Conservation (phyloP, 2,113 vertebrate genomes). For the Bujurquina vittata region DNA sequence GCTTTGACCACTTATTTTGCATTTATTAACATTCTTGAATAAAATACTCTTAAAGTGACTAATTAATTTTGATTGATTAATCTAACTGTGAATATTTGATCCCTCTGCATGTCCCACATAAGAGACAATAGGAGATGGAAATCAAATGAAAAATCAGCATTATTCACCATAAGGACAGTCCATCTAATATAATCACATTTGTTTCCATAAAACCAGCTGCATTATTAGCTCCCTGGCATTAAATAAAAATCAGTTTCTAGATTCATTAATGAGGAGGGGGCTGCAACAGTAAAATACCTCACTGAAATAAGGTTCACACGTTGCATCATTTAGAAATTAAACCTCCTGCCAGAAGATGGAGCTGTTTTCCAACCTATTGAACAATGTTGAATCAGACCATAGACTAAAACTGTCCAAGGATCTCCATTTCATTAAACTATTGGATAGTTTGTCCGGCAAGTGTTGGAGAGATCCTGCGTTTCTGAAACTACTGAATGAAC, state of each 20-base stretch:
- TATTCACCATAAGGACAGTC: background rate
- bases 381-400: background rate
- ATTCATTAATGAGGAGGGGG: background rate
- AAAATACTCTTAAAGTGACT: too few species aligned
- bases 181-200: background rate
- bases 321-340: background rate
- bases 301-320: background rate
- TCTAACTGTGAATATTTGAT: too few species aligned
- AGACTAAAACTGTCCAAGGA: background rate
- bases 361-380: background rate
- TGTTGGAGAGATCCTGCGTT: background rate
- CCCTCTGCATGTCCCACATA: too few species aligned
- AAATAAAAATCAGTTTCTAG: background rate
- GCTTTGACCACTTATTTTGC: too few species aligned
- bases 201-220: background rate
- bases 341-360: constrained; percentile 8
- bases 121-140: too few species aligned
- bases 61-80: too few species aligned
- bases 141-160: background rate
- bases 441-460: background rate
- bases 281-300: background rate
- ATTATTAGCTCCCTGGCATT: too few species aligned
- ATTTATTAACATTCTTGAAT: too few species aligned
- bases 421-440: background rate
- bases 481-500: background rate